Evolutionary conservation across 2,113 vertebrate species (phyloP), one percentile per base, ranked within the genome.

Genomic region (Lampris incognitus): DNA sequence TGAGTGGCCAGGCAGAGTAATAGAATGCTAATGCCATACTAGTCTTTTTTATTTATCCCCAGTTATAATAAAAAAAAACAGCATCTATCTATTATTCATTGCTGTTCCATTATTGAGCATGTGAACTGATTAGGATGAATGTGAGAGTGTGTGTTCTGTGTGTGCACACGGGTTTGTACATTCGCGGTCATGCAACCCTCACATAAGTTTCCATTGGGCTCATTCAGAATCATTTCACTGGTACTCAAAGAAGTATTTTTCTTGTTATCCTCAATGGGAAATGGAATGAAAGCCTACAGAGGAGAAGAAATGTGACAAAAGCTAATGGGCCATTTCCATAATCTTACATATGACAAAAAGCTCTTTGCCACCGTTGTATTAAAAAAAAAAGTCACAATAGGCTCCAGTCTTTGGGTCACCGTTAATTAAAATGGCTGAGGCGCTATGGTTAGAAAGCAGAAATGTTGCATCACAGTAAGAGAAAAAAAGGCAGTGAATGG

Each of bases 401-500:
- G 13, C 10, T 40, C 13, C 51, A 72, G 9, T 65, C 41, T 56
- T 78, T 39, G 72, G 52, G 67, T 58, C 61, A 49, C 55, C 56
- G 59, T 76, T 85, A 72, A 84, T 84, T 77, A 72, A 66, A 3
- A 63, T 61, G 52, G 40, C 46, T 72, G 67, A 72, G 54, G 74
- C 48, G 63, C 24, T 69, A 66, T 74, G 69, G 60, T 60, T 50
- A 64, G 36, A 72, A 54, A 83, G 58, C 51, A 70, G 57, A 57
- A 69, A 83, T 65, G 24, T 60, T 62, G 74, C 68, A 81, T 88
- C 72, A 40, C 50, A 44, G 46, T 3, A 10, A 80, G 8, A 57
- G 75, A 46, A 74, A 66, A 69, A 79, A 85, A 66, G 48, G 64
- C 50, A 69, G 83, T 81, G 64, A 85, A 85, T 85, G 72, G 62